Base-by-base conservation (phyloP, 2,888 invertebrate species). In the Beris morrisii region DNA sequence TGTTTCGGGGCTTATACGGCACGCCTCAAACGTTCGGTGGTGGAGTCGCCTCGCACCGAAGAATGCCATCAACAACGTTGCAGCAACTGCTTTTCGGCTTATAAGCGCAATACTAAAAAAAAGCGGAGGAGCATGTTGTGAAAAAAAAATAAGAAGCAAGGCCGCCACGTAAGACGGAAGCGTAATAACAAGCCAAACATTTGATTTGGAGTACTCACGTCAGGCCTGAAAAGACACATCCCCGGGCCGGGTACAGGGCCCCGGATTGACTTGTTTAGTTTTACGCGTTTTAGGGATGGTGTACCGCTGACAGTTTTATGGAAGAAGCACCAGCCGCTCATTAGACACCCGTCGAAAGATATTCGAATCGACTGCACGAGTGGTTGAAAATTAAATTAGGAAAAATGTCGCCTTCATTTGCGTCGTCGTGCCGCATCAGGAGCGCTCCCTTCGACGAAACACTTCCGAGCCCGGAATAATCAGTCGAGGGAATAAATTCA, bases 401-500 rank as follows among this genome's bases (percentile, higher is more conserved):
- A 28, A 28, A 61, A 52, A 52, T 48, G n/a, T 48, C 48, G 5
- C 22, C 48, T 6, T 1, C n/a, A 15, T 6, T 48, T 48, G 48
- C n/a, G 22, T 48, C 12, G 5, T 48, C 22, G 5, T 12, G n/a
- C 54, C 45, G 30, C 54, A 64, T 52, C 22, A 22, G 22, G 22
- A 64, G 64, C 22, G 15, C 45, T 64, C 56, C 53, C 53, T 48
- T 28, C 46, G 28, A 56, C 38, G 48, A 3, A 65, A 65, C 46
- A 56, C 65, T 65, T 48, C 13, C 31, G 45, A 55, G 65, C 30
- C 56, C 65, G 66, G 61, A 69, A 64, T 70, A 71, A 70, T 69
- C 67, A 70, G 70, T 53, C 32, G 66, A 68, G 67, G 69, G 70
- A 70, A 70, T 71, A 69, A 69, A 69, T 71, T 71, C 67, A 67